Conservation (phyloP, 2,113 vertebrate species). For the Mugil cephalus region DNA sequence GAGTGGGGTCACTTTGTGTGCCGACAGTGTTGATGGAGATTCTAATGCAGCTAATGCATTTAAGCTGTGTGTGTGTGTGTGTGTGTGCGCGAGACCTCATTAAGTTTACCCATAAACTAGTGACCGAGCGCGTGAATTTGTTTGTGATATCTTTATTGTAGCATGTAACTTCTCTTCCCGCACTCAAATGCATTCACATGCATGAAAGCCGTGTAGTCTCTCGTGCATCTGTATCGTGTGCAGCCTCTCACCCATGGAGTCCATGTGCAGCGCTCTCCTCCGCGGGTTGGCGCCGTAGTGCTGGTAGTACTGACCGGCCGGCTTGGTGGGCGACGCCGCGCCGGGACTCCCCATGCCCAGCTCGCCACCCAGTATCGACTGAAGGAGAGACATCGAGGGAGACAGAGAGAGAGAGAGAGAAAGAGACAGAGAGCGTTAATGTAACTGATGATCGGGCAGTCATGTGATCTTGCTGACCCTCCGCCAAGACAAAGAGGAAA, state of each 20-base stretch:
- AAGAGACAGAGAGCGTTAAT: slow-evolving; percentile 17
- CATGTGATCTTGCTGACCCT: slow-evolving; percentile 12
- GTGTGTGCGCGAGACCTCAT: background rate
- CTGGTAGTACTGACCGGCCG: slow-evolving; percentile 94
- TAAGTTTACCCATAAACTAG: too few relatives aligned
- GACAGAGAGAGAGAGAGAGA: slow-evolving; percentile 22
- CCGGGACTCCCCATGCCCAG: slow-evolving; percentile 95
- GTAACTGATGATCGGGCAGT: slow-evolving; percentile 3
- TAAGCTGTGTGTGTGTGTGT: slow-evolving; percentile 24
- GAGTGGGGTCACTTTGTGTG: too few relatives aligned
- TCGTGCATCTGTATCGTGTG: too few relatives aligned
- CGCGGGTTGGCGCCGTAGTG: slow-evolving; percentile 93
- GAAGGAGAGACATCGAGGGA: slow-evolving; percentile 18
- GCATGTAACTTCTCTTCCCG: too few relatives aligned
- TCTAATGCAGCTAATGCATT: background rate
- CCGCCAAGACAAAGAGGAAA: background rate
- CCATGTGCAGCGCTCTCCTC: slow-evolving; percentile 90
- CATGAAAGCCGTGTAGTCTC: too few relatives aligned
- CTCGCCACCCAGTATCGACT: slow-evolving; percentile 88
- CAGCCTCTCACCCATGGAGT: slow-evolving; percentile 89
- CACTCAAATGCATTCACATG: too few relatives aligned
- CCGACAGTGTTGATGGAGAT: too few relatives aligned
- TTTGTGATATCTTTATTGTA: too few relatives aligned
- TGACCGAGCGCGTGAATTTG: too few relatives aligned
- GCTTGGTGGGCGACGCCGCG: slow-evolving; percentile 92